Base-by-base conservation (phyloP, 2,797 vertebrate genomes). In the Gambusia yucatana region DNA sequence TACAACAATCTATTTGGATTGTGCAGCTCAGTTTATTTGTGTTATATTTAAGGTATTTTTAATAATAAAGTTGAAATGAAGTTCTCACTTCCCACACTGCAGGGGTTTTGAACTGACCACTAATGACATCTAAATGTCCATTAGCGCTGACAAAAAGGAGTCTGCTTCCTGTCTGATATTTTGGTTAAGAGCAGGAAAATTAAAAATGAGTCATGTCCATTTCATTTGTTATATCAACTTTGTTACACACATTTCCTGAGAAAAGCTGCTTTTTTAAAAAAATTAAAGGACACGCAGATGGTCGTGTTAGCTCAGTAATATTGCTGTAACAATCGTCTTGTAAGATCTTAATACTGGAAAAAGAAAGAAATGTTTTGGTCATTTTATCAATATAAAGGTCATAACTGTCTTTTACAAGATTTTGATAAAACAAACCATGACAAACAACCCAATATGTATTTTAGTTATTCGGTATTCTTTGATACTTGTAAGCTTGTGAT, bases 61-160 rank as follows among this genome's bases (percentile, higher is more conserved):
- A 82, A 87, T 82, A 65, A 82, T 57, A 14, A 69, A 83, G 63
- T 77, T 73, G 30, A 77, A 52, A 7, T 52, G 22, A 52, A 25
- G 20, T n/a, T 6, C 50, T 50, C 48, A 73, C 3, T 86, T 72
- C 41, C 25, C 16, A 20, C 33, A 22, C 33, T 65, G 17, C 33
- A 13, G 67, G 39, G 65, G 89, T 87, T 52, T 78, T 57, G 77
- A 43, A 16, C 78, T 8, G 8, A 63, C 78, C 30, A 71, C 70
- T 74, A 77, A 72, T 14, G 20, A 8, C 33, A 14, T 44, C 83
- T 13, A 82, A 67, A 48, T 17, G 74, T 80, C 73, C 70, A 89
- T 90, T 57, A 73, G 75, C 1, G 4, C 0, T 43, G 3, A 36
- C 55, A 30, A 41, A 84, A 76, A 55, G 7, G 2, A 30, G n/a